Evolutionary conservation across 2,888 invertebrate genomes (phyloP).

Genomic region (Amphipoea oculea): DNA sequence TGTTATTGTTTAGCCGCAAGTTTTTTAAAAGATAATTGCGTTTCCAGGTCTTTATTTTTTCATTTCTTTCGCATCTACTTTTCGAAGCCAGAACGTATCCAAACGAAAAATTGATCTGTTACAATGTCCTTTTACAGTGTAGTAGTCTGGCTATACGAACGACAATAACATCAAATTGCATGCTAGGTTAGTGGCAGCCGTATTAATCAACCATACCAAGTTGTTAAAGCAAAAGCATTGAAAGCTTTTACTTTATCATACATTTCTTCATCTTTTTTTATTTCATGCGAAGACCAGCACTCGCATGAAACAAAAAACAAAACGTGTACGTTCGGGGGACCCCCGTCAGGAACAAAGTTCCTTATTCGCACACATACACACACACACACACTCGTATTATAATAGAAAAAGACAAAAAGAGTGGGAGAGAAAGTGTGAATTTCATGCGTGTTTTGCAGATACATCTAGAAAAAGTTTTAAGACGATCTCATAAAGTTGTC

Average conservation of each 20-base stretch:
- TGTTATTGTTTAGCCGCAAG: too few species aligned
- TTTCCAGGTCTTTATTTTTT: not conserved
- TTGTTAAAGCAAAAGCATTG: not conserved
- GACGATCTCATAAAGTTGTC: too few species aligned
- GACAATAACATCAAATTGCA: conserved; percentile 7
- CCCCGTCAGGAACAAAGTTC: too few species aligned
- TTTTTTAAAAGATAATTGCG: too few species aligned
- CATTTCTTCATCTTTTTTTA: not conserved
- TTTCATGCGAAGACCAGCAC: not conserved
- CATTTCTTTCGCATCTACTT: not conserved
- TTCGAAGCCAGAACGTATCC: not conserved
- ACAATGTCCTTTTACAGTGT: not conserved
- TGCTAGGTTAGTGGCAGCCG: not conserved
- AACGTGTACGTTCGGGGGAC: not conserved
- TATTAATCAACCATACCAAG: not conserved
- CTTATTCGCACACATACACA: too few species aligned
- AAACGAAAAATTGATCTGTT: not conserved
- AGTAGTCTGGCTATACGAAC: not conserved
- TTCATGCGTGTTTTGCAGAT: too few species aligned
- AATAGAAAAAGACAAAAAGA: too few species aligned
- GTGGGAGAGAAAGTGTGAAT: too few species aligned
- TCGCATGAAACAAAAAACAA: not conserved
- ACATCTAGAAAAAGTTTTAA: too few species aligned
- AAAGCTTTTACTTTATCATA: not conserved
- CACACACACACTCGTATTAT: too few species aligned